phyloP scores from a whole-genome alignment of 2,113 vertebrate species.

The Tamias sibiricus region DNA sequence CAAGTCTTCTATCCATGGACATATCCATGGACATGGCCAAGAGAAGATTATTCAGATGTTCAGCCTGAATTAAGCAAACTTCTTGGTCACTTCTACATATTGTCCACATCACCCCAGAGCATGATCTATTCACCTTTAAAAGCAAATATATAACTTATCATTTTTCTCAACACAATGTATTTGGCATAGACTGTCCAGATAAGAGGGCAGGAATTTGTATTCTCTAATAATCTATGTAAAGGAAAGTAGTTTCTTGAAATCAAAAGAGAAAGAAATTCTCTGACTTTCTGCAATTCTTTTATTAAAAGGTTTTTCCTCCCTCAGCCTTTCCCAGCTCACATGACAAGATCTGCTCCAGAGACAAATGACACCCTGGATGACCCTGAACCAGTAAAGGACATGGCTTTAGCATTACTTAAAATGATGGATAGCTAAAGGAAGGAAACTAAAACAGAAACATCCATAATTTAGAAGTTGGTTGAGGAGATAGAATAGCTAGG shows the following conservation, averaged over 20 bases:
- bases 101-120: not conserved
- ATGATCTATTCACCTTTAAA: not conserved
- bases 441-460: slow-evolving; percentile 67
- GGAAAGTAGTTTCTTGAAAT: not conserved
- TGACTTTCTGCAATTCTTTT: slow-evolving; percentile 5
- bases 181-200: not conserved
- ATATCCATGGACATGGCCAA: no score
- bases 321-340: not conserved
- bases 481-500: slow-evolving; percentile 44
- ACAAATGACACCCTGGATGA: slow-evolving; percentile 41
- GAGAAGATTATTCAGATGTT: not conserved
- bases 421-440: slow-evolving; percentile 52
- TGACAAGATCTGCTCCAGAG: not conserved
- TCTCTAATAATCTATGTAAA: not conserved
- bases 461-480: slow-evolving; percentile 68
- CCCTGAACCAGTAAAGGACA: slow-evolving; percentile 50
- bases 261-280: not conserved
- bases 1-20: not conserved
- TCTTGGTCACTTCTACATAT: not conserved
- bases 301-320: slow-evolving; percentile 2
- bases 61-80: not conserved
- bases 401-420: slow-evolving; percentile 44
- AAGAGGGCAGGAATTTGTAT: not conserved
- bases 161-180: not conserved
- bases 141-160: not conserved